These are phyloP conservation scores for Raja brachyura DNA, from an alignment of 2,113 vertebrate species.

Conservation along the genomic window DNA sequence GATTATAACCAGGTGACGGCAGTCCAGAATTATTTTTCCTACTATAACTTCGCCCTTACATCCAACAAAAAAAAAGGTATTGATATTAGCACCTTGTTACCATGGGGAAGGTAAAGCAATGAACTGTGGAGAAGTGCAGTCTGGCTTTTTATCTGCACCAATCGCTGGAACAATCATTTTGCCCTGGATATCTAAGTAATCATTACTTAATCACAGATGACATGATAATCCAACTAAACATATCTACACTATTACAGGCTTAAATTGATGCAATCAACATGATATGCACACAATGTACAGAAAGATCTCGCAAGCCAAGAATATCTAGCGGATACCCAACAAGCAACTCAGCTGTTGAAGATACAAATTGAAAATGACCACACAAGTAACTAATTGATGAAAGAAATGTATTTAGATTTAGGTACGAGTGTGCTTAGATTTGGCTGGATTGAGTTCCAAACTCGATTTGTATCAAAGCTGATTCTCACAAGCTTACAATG, in stretches of 20 bases:
- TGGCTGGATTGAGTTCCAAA: slow-evolving; percentile 3
- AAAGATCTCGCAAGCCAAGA: background rate
- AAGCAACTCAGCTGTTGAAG: background rate
- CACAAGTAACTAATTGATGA: background rate
- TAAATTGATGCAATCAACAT: background rate
- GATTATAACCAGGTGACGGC: background rate
- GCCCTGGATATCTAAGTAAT: background rate
- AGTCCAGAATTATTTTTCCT: background rate
- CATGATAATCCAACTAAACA: too few relatives aligned
- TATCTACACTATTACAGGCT: background rate
- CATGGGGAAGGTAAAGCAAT: background rate
- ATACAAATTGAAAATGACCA: background rate
- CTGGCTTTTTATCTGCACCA: background rate
- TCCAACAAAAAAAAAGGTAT: background rate
- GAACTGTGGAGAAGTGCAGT: background rate
- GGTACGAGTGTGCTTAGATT: background rate
- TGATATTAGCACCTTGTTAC: background rate
- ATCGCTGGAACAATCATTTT: background rate
- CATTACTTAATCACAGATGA: background rate
- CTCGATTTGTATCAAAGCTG: background rate
- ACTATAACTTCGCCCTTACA: background rate
- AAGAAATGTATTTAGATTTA: background rate
- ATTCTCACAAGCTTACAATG: background rate
- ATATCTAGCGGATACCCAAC: background rate
- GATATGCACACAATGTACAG: background rate